These are phyloP conservation scores for Araneus ventricosus DNA, from an alignment of 1,140 invertebrate genomes.

Conservation along the genomic window DNA sequence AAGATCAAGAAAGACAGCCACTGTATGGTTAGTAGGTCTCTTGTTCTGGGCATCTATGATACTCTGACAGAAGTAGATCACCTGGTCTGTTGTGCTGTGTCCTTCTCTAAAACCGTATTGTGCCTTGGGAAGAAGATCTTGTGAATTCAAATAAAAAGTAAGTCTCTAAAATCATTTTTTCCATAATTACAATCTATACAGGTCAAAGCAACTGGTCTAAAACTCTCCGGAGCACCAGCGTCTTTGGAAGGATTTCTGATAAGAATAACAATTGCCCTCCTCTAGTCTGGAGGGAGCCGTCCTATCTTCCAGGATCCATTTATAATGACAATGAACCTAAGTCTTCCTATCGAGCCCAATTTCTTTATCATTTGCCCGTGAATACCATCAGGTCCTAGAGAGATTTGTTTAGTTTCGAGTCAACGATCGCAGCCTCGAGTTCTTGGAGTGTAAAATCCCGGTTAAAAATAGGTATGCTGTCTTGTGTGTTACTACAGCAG, in stretches of 20 bases:
- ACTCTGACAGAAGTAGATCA: neutral
- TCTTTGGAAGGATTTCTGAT: neutral
- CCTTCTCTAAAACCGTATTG: neutral
- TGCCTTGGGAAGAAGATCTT: neutral
- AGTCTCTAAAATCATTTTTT: constrained; percentile 36
- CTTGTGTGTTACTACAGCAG: neutral
- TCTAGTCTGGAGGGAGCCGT: too few relatives aligned
- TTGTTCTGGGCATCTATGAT: too few relatives aligned
- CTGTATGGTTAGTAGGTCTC: too few relatives aligned
- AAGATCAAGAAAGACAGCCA: too few relatives aligned
- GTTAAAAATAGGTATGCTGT: too few relatives aligned
- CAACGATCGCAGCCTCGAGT: neutral
- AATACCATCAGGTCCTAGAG: neutral
- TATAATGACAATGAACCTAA: neutral
- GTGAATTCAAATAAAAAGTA: neutral
- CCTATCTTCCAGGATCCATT: neutral
- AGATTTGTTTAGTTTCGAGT: neutral
- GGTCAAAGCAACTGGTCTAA: neutral
- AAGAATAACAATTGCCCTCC: neutral
- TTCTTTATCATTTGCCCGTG: neutral
- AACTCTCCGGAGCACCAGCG: neutral
- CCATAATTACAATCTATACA: neutral
- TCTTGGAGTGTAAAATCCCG: too few relatives aligned
- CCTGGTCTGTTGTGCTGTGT: neutral
- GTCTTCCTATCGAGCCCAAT: neutral